Evolutionary conservation across 2,888 invertebrate genomes (phyloP), one percentile per base, ranked within the genome.

Genomic region (Nemotelus nigrinus): DNA sequence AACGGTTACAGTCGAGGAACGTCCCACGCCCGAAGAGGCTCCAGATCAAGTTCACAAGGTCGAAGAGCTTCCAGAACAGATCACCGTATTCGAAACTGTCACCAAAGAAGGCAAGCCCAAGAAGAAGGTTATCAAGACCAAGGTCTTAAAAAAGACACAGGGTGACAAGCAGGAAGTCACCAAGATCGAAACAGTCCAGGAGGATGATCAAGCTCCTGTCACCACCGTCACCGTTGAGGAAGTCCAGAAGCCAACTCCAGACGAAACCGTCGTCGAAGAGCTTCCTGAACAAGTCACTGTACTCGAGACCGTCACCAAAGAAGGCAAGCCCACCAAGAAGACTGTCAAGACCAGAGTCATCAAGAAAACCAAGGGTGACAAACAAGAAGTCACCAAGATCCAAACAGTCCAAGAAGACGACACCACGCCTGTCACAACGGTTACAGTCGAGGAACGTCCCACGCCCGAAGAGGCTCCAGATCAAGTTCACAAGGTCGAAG

Each of bases 301-400:
- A 0, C 80, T 82, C 3, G 82, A 84, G 70, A 81, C 82, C 25
- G 77, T 80, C 39, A 82, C 83, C 57, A 83, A 83, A 58, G 82
- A 83, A 80, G 85, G 83, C 53, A 83, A 83, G 76, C 81, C 81
- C 0, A 82, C 80, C 43, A 82, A 85, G 81, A 84, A 84, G 81
- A 85, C 81, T 67, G 83, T 81, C n/a, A 78, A 84, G 64, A 87
- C 85, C 77, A 84, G 84, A 3, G 81, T 83, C 0, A 85, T 85
- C 50, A 85, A 84, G 79, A 85, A 83, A 78, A 80, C 82, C 76
- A 80, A 80, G 76, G 83, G 83, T 4, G 79, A 80, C 6, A 82
- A 82, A 78, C 82, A 82, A 79, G 82, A 83, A 79, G 78, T 82
- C 25, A 83, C 82, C 7, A 82, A 83, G 80, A 83, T 85, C 67